phyloP scores from a whole-genome alignment of 1,140 invertebrate genomes.

The Drosophila nasuta region DNA sequence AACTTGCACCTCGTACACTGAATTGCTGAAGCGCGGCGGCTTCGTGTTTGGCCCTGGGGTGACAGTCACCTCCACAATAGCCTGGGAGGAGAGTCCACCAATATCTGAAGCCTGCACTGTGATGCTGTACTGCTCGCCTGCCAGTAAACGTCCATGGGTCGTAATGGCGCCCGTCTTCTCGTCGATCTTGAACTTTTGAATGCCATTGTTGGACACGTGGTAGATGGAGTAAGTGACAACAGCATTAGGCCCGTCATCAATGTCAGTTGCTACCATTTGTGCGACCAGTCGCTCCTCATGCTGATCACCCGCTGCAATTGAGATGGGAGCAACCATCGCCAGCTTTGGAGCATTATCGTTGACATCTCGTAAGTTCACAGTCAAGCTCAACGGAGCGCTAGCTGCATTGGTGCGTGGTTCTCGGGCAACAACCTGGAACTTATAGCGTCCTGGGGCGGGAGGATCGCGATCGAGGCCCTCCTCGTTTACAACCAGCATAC shows the following conservation, averaged over 20 bases:
- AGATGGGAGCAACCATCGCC: slow-evolving; percentile 90
- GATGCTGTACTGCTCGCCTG: slow-evolving; percentile 95
- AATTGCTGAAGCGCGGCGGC: slow-evolving; percentile 92
- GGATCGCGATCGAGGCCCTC: slow-evolving; percentile 94
- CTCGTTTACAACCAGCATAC: slow-evolving; percentile 91
- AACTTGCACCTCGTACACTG: slow-evolving; percentile 93
- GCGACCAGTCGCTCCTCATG: slow-evolving; percentile 90
- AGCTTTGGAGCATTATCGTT: slow-evolving; percentile 94
- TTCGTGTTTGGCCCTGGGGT: slow-evolving; percentile 93
- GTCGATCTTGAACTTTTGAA: slow-evolving; percentile 93
- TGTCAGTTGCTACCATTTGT: slow-evolving; percentile 93
- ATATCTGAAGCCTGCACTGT: slow-evolving; percentile 92
- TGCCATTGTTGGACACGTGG: slow-evolving; percentile 95
- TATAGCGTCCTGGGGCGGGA: slow-evolving; percentile 92
- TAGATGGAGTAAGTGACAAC: slow-evolving; percentile 93
- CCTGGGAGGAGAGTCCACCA: slow-evolving; percentile 90
- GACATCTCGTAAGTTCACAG: slow-evolving; percentile 91
- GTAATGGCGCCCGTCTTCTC: slow-evolving; percentile 91
- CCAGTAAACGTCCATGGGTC: slow-evolving; percentile 91
- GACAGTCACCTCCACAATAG: slow-evolving; percentile 93
- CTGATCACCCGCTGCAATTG: slow-evolving; percentile 91
- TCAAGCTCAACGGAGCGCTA: slow-evolving; percentile 91
- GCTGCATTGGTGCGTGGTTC: slow-evolving; percentile 92
- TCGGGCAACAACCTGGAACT: slow-evolving; percentile 91
- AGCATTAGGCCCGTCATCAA: slow-evolving; percentile 93